phyloP scores from a whole-genome alignment of 2,113 vertebrate genomes.

The Sinocyclocheilus rhinocerous region DNA sequence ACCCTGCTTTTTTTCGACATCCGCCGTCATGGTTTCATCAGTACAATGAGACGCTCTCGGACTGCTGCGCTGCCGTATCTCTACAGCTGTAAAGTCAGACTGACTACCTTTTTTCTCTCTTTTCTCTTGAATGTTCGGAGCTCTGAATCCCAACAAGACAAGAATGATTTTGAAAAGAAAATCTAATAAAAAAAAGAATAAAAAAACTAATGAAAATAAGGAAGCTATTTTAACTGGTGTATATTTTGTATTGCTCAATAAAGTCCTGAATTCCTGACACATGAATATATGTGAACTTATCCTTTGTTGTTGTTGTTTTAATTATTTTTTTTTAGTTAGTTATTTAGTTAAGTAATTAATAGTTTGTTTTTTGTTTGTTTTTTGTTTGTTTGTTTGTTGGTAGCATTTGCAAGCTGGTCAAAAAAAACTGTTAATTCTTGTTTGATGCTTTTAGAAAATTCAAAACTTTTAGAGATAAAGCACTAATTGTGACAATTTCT shows the following conservation, averaged over 20 bases:
- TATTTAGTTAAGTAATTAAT: too few species aligned
- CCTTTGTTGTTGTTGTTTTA: not conserved
- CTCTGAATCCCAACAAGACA: constrained; percentile 77
- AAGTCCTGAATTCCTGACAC: constrained; percentile 86
- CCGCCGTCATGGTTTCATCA: constrained; percentile 67
- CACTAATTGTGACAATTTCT: not conserved
- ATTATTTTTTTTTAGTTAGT: too few species aligned
- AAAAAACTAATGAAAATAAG: constrained; percentile 72
- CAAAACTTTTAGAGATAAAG: not conserved
- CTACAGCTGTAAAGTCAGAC: constrained; percentile 81
- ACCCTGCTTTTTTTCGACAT: constrained; percentile 52
- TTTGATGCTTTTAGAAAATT: not conserved
- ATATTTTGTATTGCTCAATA: constrained; percentile 96
- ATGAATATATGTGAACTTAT: constrained; percentile 76
- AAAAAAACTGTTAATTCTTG: not conserved
- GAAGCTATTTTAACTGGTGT: constrained; percentile 90
- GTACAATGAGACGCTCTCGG: constrained; percentile 72
- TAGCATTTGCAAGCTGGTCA: not conserved
- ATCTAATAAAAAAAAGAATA: constrained; percentile 67
- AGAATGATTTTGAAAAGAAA: constrained; percentile 77
- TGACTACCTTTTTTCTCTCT: constrained; percentile 67
- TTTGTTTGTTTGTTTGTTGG: too few species aligned
- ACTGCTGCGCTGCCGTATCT: constrained; percentile 76
- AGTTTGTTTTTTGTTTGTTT: too few species aligned
- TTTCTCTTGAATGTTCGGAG: constrained; percentile 71